These are phyloP conservation scores for Actenoides hombroni DNA, from an alignment of 2,113 vertebrate genomes.

Conservation along the genomic window DNA sequence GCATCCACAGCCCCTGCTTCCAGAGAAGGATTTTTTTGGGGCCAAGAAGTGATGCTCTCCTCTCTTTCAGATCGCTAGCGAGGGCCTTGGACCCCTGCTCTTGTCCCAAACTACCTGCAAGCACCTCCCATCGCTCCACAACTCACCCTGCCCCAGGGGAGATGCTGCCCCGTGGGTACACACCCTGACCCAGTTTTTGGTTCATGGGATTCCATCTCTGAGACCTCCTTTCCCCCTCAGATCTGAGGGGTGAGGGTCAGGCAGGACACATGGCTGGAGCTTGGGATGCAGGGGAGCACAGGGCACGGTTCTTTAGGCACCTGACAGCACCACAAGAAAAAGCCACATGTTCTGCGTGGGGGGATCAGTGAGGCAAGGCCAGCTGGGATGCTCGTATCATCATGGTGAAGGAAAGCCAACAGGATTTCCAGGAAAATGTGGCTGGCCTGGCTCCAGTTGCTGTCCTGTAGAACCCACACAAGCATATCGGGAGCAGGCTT, in stretches of 20 bases:
- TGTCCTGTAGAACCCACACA: background rate
- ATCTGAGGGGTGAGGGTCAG: background rate
- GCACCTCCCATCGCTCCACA: background rate
- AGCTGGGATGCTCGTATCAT: background rate
- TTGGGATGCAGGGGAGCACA: background rate
- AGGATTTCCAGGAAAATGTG: background rate
- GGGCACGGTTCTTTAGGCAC: background rate
- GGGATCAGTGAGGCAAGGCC: background rate
- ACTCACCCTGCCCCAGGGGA: background rate
- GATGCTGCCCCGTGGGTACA: fast-evolving
- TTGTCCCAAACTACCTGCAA: background rate
- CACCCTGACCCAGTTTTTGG: fast-evolving
- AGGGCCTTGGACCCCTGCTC: too few species aligned
- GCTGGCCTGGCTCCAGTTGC: background rate
- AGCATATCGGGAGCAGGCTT: background rate
- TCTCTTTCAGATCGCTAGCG: background rate
- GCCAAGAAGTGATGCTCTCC: background rate
- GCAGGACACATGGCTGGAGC: fast-evolving
- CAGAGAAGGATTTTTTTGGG: background rate
- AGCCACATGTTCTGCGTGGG: background rate
- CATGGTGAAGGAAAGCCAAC: background rate
- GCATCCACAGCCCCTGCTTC: background rate
- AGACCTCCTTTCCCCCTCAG: background rate
- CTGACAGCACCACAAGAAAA: background rate
- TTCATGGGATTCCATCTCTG: fast-evolving